Evolutionary conservation across 2,113 vertebrate genomes (phyloP).

Genomic region (Cryptotis parvus): DNA sequence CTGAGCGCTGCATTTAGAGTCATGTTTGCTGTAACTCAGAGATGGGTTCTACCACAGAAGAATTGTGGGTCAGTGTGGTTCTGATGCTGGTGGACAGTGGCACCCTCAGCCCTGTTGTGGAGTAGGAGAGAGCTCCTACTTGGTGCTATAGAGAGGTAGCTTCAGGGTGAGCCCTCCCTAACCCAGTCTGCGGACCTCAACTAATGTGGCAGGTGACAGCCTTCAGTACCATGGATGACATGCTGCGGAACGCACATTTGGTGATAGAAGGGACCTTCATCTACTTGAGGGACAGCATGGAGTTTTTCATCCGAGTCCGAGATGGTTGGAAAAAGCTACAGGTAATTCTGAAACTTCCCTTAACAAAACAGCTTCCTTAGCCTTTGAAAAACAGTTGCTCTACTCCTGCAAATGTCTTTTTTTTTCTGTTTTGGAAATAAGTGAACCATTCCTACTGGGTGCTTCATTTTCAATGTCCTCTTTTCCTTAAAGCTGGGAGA

Average conservation of each 20-base stretch:
- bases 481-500: conserved; percentile 91
- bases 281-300: conserved; percentile 90
- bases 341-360: conserved; percentile 83
- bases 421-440: conserved; percentile 4
- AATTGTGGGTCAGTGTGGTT: not conserved
- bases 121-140: accelerated
- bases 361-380: not conserved
- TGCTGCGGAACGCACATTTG: conserved; percentile 90
- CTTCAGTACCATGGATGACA: conserved; percentile 87
- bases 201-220: conserved; percentile 87
- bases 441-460: not conserved
- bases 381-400: not conserved
- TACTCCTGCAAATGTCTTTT: not conserved
- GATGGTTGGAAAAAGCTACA: conserved; percentile 96
- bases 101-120: not conserved
- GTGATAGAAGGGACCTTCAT: conserved; percentile 91
- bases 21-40: not conserved
- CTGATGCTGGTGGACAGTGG: not conserved
- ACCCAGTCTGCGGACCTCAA: not conserved
- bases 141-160: not conserved
- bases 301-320: conserved; percentile 93
- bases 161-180: not conserved
- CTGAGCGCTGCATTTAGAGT: not conserved
- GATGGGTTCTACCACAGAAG: not conserved
- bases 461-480: conserved; percentile 24